Evolutionary conservation across 2,888 invertebrate genomes (phyloP), one percentile per base, ranked within the genome.

Genomic region (Clepsis dumicolana): DNA sequence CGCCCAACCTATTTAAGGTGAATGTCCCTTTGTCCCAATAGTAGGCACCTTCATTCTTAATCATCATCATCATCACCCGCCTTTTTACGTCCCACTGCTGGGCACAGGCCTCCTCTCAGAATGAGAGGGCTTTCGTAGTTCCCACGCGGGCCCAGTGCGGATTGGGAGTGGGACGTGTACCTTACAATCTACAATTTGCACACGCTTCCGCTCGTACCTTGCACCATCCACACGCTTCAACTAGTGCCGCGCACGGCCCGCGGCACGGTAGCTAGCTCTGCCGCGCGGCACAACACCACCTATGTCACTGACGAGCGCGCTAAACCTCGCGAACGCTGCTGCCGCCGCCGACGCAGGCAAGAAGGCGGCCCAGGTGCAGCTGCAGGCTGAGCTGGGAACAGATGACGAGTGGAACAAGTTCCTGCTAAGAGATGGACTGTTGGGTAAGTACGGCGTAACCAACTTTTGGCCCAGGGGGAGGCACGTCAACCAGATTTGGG

Each of bases 331-430:
- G 73, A 86, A 88, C 70, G 90, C 91, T 66, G 87, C 88, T 72
- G 90, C 88, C 81, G 89, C 90, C 72, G 90, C 88, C 73, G 90
- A 92, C 64, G 91, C 93, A 94, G 94, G 94, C 87, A 97, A 97
- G 89, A 97, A 97, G 87, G 96, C 95, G 32, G 96, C 95, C 50
- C 95, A 96, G 72, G 95, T 96, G 14, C 96, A 97, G 77, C 88
- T 98, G 68, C 97, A 98, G 89, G 94, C 95, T 0, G 98, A 98
- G 81, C 94, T 98, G 44, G 95, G 95, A 75, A 96, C 94, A 1
- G 97, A 98, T 76, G 98, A 98, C 70, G 98, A 98, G 64, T 97
- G 98, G 96, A 95, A 95, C 63, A 96, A 96, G 83, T 95, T 98
- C 76, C 79, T 98, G 52, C 92, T 95, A 59, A 95, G 95, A 75